Base-by-base conservation (phyloP, 2,113 vertebrate genomes). In the Actinemys pallida region DNA sequence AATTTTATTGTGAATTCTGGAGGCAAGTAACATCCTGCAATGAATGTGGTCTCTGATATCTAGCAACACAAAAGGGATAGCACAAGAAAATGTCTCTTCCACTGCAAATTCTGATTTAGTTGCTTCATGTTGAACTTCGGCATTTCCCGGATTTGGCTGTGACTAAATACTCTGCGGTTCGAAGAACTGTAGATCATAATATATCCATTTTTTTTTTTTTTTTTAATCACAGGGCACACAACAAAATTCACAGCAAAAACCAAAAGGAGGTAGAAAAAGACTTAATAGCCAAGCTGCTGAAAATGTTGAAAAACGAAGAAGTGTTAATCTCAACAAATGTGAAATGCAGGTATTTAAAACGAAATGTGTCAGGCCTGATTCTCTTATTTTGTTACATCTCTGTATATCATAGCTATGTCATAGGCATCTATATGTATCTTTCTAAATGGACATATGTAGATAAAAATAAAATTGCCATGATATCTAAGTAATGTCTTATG, bases 241-340 rank as follows among this genome's bases (percentile, higher is more conserved):
- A 83, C 98, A 98, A 95, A 98, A 98, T 86, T 97, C 99, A 57
- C 98, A 97, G 69, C 98, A 99, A 47, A 99, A 99, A 53, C 98
- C 98, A 4, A 99, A 99, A 97, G 97, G 98, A 62, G 98, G 98
- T 89, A 98, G 98, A 94, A 99, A 99, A 98, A 98, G 98, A 91
- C 97, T 99, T 87, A 99, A 99, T 81, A 98, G 98, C 96, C 98
- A 99, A 97, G 98, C 98, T 62, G 98, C 98, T 59, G 98, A 99
- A 96, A 99, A 98, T 92, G 98, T 99, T 81, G 99, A 99, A 86
- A 98, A 99, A 94, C 98, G 98, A 92, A 98, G 98, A 97, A 90
- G 98, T 91, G 97, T 98, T 96, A 98, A 98, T 95, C 98, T 98
- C 95, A 98, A 97, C 78, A 72, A 98, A 83, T 95, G 97, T 97